These are phyloP conservation scores for Micoletzkya japonica DNA, from an alignment of 2,888 invertebrate genomes.

Conservation along the genomic window DNA sequence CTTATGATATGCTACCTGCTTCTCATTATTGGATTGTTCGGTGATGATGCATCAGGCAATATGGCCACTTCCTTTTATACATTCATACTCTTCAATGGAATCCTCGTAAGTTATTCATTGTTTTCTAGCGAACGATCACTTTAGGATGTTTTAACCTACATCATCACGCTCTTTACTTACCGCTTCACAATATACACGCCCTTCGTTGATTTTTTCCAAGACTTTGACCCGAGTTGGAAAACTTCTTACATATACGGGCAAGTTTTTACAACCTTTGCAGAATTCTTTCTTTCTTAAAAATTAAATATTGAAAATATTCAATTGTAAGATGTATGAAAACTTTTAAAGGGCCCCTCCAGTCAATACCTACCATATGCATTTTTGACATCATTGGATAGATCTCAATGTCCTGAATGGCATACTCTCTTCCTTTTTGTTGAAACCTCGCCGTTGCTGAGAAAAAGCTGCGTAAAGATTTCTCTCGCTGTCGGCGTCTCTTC, in stretches of 20 bases:
- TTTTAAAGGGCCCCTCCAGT: too few species aligned
- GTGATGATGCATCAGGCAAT: conserved; percentile 1
- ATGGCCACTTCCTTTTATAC: conserved; percentile 22
- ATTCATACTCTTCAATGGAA: conserved; percentile 19
- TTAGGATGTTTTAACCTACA: conserved; percentile 10
- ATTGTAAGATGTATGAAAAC: too few species aligned
- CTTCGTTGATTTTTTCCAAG: conserved; percentile 17
- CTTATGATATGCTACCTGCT: conserved; percentile 14
- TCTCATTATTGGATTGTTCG: background rate
- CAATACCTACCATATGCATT: too few species aligned
- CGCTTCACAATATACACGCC: conserved; percentile 19
- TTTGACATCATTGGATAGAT: too few species aligned
- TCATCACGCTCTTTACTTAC: conserved; percentile 13
- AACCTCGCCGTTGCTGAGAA: too few species aligned
- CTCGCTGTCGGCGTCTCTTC: too few species aligned
- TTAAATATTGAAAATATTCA: too few species aligned
- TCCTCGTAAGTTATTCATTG: background rate
- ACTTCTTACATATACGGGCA: too few species aligned
- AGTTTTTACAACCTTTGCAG: background rate
- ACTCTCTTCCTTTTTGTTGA: too few species aligned
- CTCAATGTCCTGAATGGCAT: too few species aligned
- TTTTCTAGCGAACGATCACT: background rate
- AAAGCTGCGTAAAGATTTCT: too few species aligned
- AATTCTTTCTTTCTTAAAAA: background rate
- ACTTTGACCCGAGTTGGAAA: background rate